Evolutionary conservation across 1,140 invertebrate species (phyloP), one percentile per base, ranked within the genome.

Genomic region (Drosophila sechellia): DNA sequence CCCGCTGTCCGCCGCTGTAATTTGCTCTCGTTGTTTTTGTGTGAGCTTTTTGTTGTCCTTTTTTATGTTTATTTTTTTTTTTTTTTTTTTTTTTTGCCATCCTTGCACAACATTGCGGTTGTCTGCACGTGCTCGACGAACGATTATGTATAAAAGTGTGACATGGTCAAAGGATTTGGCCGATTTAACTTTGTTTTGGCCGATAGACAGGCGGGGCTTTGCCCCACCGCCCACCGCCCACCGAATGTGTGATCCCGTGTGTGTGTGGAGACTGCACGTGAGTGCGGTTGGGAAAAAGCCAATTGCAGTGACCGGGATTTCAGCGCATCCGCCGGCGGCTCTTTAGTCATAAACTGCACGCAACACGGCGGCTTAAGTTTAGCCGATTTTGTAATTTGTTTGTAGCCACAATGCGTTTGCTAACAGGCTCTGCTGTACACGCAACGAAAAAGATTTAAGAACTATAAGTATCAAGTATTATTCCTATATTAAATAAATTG

Each of bases 51-150:
- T 68, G 55, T 53, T 73, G 27, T 66, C 4, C 10, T 35, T 70
- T 40, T 63, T 55, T 34, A 20, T 22, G 0, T 34, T 37, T 15
- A n/a, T n/a, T n/a, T n/a, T n/a, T 2, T 6, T 17, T 8, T 5
- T 17, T 17, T 17, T 2, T 25, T 25, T 37, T 57, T 31, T 48
- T 60, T 25, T 54, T 25, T 42, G 34, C 17, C 22, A 54, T 55
- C 43, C 55, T 57, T 55, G 52, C 57, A 74, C 79, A 78, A 83
- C 75, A 81, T 76, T 89, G 75, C 74, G 83, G 83, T 79, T 86
- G 72, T 74, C 71, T 78, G 74, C 69, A 78, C 79, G 84, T 87
- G 79, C 78, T 72, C 46, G 64, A 54, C 39, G 58, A 55, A 60
- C 76, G 53, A 72, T 77, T 85, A 65, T 85, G 65, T 73, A 68